Evolutionary conservation across 2,797 vertebrate species (phyloP).

Genomic region (Octomys mimax): DNA sequence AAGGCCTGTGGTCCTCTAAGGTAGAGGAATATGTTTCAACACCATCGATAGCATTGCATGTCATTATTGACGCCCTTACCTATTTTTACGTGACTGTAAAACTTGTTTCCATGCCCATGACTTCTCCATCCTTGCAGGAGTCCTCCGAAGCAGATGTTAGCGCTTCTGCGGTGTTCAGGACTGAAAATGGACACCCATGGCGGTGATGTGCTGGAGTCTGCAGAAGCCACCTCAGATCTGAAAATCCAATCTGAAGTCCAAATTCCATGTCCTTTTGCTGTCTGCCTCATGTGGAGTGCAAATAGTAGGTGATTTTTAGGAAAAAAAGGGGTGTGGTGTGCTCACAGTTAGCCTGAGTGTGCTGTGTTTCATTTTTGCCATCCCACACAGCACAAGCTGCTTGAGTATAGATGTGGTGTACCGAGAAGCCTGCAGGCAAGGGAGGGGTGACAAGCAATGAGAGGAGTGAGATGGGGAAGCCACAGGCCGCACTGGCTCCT

Average conservation of each 20-base stretch:
- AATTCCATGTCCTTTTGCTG: neutral
- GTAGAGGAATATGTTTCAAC: neutral
- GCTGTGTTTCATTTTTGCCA: neutral
- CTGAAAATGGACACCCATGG: too few species aligned
- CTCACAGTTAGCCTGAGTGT: neutral
- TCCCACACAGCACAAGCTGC: neutral
- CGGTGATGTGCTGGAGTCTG: neutral
- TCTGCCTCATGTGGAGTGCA: neutral
- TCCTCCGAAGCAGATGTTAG: neutral
- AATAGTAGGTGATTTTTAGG: neutral
- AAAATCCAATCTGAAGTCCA: neutral
- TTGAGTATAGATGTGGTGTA: neutral
- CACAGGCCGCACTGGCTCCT: neutral
- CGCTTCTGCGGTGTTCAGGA: too few species aligned
- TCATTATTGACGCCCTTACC: neutral
- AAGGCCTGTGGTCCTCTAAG: neutral
- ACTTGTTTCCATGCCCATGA: neutral
- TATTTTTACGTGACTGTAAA: neutral
- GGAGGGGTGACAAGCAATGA: neutral
- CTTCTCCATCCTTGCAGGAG: neutral
- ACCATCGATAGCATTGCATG: neutral
- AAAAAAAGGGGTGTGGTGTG: neutral
- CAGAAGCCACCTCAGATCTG: neutral
- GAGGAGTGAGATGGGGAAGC: neutral
- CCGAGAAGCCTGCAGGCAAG: neutral